Evolutionary conservation across 1,140 invertebrate genomes (phyloP), one percentile per base, ranked within the genome.

Genomic region (Neodiprion lecontei): DNA sequence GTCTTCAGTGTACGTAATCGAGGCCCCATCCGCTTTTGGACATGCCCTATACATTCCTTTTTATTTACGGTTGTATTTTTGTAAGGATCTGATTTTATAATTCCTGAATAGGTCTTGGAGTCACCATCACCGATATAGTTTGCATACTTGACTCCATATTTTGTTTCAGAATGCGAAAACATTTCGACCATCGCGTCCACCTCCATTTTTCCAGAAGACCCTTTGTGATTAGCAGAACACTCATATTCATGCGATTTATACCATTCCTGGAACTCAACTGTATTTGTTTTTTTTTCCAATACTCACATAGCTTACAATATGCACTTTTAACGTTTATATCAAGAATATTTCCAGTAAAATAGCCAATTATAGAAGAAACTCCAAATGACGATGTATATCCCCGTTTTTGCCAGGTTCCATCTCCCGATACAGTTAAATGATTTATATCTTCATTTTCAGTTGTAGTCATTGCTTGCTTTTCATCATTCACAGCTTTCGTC

Each of bases 141-240:
- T 9, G 50, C 14, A 53, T 53, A 53, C 17, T 17, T 17, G 17
- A 17, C 17, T 17, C 17, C 17, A 17, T 17, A 17, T 17, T 17
- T 17, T 17, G 17, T 17, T 17, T 17, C 17, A 17, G 17, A 17
- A 17, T 17, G 17, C 17, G 17, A 17, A 17, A 17, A 17, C 17
- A 28, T 72, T 77, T 67, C 74, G 48, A 73, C 28, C 23, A 77
- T 67, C 5, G 71, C 3, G 14, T 11, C 5, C 7, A 73, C 74
- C 72, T 77, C 74, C 76, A 75, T 75, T 12, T 77, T 77, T 14
- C 76, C 76, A 47, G 76, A 53, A 73, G 76, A 14, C 70, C 76
- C 74, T 14, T 23, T 23, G 74, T 77, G 76, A 77, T 77, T 77
- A 12, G 74, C 69, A 7, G 4, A 17, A 65, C 74, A 77, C 73